phyloP scores from a whole-genome alignment of 2,113 vertebrate species.

The Catharus fuscescens region DNA sequence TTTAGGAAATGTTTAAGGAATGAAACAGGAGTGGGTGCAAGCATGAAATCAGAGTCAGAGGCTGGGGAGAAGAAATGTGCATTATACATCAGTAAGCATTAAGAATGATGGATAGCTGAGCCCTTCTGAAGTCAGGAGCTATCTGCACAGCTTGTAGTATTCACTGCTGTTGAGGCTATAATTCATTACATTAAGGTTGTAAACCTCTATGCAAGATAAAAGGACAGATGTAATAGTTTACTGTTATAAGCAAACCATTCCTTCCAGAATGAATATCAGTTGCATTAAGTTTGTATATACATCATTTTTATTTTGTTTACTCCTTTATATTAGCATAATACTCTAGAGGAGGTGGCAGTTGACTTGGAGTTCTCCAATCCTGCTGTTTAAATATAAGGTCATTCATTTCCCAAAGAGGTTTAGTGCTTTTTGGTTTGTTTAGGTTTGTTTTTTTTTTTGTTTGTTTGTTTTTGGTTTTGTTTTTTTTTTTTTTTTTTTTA shows the following conservation, averaged over 20 bases:
- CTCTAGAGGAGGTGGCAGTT: neutral
- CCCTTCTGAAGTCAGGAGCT: neutral
- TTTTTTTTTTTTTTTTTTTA: neutral
- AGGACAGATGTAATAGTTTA: neutral
- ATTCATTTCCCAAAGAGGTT: neutral
- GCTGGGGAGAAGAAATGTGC: neutral
- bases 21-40: neutral
- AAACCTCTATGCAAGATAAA: neutral
- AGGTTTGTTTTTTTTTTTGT: neutral
- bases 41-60: neutral
- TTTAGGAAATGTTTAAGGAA: neutral
- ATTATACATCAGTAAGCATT: neutral
- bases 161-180: neutral
- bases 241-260: neutral
- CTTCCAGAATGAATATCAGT: neutral
- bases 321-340: neutral
- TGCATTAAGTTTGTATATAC: neutral
- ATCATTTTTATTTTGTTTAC: neutral
- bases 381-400: neutral
- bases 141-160: neutral
- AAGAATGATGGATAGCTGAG: neutral
- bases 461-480: no score
- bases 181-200: neutral
- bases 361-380: neutral
- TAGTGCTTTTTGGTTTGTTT: neutral